phyloP scores from a whole-genome alignment of 2,113 vertebrate species.

The Motacilla alba region DNA sequence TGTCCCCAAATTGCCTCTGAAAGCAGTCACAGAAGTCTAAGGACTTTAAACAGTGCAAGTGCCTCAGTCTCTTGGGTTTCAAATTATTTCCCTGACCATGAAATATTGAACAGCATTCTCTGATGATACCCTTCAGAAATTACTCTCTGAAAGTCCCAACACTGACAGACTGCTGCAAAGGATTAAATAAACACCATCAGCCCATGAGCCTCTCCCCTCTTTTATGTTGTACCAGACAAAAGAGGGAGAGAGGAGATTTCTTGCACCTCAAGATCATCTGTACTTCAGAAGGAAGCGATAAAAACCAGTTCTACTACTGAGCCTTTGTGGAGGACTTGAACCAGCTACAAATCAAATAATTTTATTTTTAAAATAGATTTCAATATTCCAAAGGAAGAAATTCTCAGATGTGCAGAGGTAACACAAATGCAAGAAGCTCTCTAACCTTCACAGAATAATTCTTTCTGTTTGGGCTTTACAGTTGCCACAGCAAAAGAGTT shows the following conservation, averaged over 20 bases:
- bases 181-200: not conserved
- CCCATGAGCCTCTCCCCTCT: not conserved
- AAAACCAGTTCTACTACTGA: not conserved
- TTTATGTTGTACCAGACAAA: not conserved
- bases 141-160: not conserved
- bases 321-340: not conserved
- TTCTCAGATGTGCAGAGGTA: not conserved
- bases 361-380: not conserved
- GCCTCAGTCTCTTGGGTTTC: not conserved
- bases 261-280: not conserved
- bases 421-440: not conserved
- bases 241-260: not conserved
- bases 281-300: not conserved
- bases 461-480: not conserved
- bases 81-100: not conserved
- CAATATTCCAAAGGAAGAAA: not conserved
- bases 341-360: not conserved
- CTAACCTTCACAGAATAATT: not conserved
- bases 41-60: not conserved
- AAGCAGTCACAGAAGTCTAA: not conserved
- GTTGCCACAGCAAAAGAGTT: not conserved
- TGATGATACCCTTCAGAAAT: not conserved
- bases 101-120: not conserved
- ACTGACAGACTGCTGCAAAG: not conserved
- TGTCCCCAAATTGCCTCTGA: not conserved